phyloP scores from a whole-genome alignment of 2,113 vertebrate genomes.

The Panthera uncia region DNA sequence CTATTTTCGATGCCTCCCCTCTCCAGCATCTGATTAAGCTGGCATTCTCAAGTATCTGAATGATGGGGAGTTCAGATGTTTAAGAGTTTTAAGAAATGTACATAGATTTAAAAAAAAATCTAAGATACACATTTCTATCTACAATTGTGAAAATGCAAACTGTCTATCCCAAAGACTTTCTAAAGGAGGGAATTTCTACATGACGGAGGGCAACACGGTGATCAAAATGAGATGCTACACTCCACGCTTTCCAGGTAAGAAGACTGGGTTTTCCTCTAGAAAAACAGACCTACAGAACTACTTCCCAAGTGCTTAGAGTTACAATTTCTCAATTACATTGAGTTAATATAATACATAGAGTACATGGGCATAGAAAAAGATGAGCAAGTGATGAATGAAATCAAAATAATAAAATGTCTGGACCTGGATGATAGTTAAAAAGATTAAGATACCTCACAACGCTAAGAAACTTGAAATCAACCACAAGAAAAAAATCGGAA shows the following conservation, averaged over 20 bases:
- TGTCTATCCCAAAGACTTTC: background rate
- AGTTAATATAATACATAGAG: background rate
- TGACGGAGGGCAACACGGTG: background rate
- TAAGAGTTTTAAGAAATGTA: constrained; percentile 29
- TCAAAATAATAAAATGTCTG: background rate
- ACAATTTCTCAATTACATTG: background rate
- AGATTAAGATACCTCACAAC: background rate
- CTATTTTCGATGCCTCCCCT: background rate
- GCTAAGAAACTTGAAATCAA: too few species aligned
- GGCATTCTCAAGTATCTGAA: constrained; percentile 13
- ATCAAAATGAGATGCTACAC: background rate
- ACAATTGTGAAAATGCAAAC: background rate
- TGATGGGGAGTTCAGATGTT: background rate
- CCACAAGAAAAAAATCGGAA: too few species aligned
- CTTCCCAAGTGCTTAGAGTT: background rate
- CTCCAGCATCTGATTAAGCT: background rate
- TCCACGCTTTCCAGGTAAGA: background rate
- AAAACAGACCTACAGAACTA: background rate
- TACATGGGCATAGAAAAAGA: background rate
- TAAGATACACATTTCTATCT: background rate
- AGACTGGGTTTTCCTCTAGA: background rate
- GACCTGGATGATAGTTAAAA: background rate
- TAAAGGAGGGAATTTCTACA: background rate
- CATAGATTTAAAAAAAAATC: background rate
- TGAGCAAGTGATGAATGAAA: background rate